These are phyloP conservation scores for Pandion haliaetus DNA, from an alignment of 2,113 vertebrate species.

Conservation along the genomic window DNA sequence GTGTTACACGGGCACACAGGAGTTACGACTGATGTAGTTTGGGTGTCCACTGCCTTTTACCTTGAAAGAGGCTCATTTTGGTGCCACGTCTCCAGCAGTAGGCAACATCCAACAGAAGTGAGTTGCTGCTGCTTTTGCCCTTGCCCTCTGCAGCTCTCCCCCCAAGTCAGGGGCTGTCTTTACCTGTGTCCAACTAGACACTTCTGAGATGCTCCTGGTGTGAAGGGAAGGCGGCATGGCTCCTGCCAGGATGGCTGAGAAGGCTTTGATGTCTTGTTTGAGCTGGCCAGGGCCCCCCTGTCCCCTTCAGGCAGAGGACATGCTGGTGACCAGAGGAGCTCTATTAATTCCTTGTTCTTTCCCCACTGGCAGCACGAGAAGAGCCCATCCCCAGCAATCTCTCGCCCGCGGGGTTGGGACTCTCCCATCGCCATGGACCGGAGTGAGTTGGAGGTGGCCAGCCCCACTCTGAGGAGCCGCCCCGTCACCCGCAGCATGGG, in stretches of 20 bases:
- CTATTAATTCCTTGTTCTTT: not conserved
- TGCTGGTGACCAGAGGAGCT: not conserved
- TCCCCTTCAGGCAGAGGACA: not conserved
- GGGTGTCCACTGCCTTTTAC: not conserved
- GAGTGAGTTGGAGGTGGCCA: slow-evolving; percentile 65
- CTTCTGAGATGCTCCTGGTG: not conserved
- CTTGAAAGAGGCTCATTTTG: not conserved
- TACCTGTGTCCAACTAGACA: not conserved
- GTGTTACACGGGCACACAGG: not conserved
- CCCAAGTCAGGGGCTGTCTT: not conserved
- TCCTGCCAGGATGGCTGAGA: not conserved
- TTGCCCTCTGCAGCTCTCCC: not conserved
- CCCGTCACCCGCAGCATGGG: slow-evolving; percentile 86
- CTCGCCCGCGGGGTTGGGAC: slow-evolving; percentile 81
- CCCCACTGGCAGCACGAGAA: slow-evolving; percentile 70
- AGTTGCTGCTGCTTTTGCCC: not conserved
- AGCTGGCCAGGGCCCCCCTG: not conserved
- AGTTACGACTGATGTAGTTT: not conserved
- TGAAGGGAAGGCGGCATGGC: not conserved
- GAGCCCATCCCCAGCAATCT: slow-evolving; percentile 56
- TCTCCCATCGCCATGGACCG: slow-evolving; percentile 78
- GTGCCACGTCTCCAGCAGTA: not conserved
- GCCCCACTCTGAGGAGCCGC: slow-evolving; percentile 77
- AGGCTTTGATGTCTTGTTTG: not conserved
- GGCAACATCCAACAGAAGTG: not conserved